Conservation (phyloP, 2,797 vertebrate genomes). For the Ficedula albicollis region DNA sequence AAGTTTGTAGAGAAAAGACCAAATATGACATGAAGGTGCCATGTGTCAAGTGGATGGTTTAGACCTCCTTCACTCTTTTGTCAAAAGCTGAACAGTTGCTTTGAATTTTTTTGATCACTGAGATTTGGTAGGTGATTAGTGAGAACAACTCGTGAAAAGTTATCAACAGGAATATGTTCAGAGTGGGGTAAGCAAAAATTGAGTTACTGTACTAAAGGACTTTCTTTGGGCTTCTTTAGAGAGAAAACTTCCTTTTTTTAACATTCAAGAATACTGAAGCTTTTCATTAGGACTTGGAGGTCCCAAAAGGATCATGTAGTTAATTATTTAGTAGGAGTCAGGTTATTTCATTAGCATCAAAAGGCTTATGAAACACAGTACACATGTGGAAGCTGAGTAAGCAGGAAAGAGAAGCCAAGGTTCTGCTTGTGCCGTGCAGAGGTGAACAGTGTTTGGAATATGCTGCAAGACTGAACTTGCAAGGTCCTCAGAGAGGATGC, state of each 20-base stretch:
- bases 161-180: neutral
- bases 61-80: constrained; percentile 13
- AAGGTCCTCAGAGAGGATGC: neutral
- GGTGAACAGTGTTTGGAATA: neutral
- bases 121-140: neutral
- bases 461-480: neutral
- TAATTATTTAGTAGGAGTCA: neutral
- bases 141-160: neutral
- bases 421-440: fast-evolving
- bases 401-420: neutral
- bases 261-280: neutral
- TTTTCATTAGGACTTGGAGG: neutral
- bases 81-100: neutral
- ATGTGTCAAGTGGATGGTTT: neutral
- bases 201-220: neutral
- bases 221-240: neutral
- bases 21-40: neutral
- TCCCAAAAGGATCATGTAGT: neutral
- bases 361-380: neutral
- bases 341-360: neutral
- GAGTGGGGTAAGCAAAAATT: neutral
- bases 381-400: neutral
- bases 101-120: neutral
- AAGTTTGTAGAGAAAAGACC: neutral
- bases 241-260: neutral